Base-by-base conservation (phyloP, 2,888 invertebrate species). In the Drosophila fulvimacula region DNA sequence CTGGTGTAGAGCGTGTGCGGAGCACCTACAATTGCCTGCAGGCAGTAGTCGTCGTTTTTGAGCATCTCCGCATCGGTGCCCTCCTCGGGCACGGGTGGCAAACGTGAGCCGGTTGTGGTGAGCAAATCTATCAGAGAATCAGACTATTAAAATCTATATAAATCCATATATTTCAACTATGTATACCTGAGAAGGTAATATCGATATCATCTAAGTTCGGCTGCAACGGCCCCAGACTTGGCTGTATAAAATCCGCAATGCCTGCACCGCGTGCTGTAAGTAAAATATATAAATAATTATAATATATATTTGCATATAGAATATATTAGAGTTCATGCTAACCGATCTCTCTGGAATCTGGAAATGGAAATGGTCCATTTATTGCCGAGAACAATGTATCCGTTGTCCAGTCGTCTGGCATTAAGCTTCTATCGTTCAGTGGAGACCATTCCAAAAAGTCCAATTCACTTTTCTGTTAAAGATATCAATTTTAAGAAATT, bases 211-310 rank as follows among this genome's bases (percentile, higher is more conserved):
- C 98, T 89, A 99, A 94, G 93, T 97, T 98, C 76, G 99, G 99
- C 93, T 99, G 99, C 70, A 99, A 93, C 60, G 99, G 98, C 42
- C 98, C 97, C 90, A 99, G 95, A 91, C 98, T 98, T 58, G 99
- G 99, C 93, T 99, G 99, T 92, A 99, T 98, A 91, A 99, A 98
- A 93, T 99, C 98, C 53, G 98, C 98, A 91, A 97, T 94, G 89
- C 96, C 96, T 60, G 97, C 97, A 80, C 95, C 96, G 92, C 96
- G 95, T 56, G 92, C 92, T 92, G 32, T 7, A 24, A 24, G 9
- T 24, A 10, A 0, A 9, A 15, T 48, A 38, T 3, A 48, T 46
- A n/a, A 36, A 36, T 24, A 36, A n/a, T 30, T 24, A 32, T 32
- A 19, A 1, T 7, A 24, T 11, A 52, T 24, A 32, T n/a, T n/a